Evolutionary conservation across 1,140 invertebrate genomes (phyloP), one percentile per base, ranked within the genome.

Genomic region (Formica exsecta): DNA sequence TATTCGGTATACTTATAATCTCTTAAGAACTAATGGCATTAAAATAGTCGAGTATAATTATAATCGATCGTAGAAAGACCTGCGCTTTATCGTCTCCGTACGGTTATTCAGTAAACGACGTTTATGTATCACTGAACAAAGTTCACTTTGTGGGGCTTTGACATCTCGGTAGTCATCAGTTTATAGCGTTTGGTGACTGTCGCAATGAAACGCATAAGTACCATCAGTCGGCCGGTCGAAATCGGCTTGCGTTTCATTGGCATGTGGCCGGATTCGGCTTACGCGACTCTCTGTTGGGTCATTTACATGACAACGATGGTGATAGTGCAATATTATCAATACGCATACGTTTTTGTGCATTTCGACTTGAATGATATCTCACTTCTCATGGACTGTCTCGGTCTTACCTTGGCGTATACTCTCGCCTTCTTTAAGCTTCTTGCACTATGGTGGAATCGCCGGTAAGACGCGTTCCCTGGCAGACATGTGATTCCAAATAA

Each of bases 191-290:
- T 13, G 1, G 41, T 36, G n/a, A 11, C 36, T 25, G 62, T 16
- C 13, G 22, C 7, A 54, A 32, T 83, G 79, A 83, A 71, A 29
- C 57, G 36, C 16, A 36, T 51, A 61, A 83, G 59, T 32, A 79
- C 85, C 22, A 81, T 86, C 36, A 83, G 66, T 32, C 44, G 16
- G 5, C 36, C 38, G 19, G n/a, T 86, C 41, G 85, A 86, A 48
- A 57, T 83, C 59, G 54, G 76, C 3, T 59, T 86, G 1, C 85
- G 85, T 73, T 73, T 83, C 44, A 73, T 86, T 6, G 85, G 85
- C 19, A 41, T 86, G 29, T 86, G 85, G 85, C 85, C 85, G 54
- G 62, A 74, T 36, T 89, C 65, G 25, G n/a, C 66, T 57, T 73
- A 65, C 41, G 65, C 85, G 22, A 83, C 22, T 29, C 57, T 86